Percentiles rank a stretch among this genome's conserved stretches.
phyloP scores from a whole-genome alignment of 2,797 vertebrate species.

The Coendou prehensilis region DNA sequence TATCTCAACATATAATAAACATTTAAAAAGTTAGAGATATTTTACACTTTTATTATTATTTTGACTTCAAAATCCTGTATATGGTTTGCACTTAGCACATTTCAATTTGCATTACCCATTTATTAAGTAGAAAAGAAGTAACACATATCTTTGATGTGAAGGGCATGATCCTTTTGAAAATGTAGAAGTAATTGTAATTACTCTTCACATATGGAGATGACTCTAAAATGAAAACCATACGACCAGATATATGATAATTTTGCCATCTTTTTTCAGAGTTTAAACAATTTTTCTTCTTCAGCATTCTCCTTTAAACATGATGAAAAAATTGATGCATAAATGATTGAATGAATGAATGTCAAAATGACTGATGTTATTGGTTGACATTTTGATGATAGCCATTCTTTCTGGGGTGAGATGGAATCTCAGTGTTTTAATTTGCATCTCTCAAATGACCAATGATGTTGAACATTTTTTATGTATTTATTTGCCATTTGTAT shows the following conservation, averaged over 20 bases:
- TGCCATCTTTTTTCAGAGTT: neutral
- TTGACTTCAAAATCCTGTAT: neutral
- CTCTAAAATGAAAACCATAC: neutral
- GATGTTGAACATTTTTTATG: too few relatives aligned
- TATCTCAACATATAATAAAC: neutral
- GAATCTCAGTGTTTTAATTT: too few relatives aligned
- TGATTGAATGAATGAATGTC: neutral
- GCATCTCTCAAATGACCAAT: too few relatives aligned
- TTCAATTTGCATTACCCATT: neutral
- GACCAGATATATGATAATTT: slow-evolving; percentile 13
- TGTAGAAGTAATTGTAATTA: slow-evolving; percentile 15
- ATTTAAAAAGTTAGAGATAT: neutral
- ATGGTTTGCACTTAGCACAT: neutral
- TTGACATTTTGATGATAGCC: too few relatives aligned
- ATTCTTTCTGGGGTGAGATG: too few relatives aligned
- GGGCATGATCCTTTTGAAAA: neutral
- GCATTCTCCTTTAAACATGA: neutral
- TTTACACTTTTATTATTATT: neutral
- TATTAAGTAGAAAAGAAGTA: neutral
- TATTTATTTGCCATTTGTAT: too few relatives aligned
- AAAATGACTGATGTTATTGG: neutral
- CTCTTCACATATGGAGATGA: neutral
- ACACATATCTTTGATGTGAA: neutral
- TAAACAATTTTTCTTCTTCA: neutral
- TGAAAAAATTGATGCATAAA: neutral